Percentiles rank a stretch among this genome's conserved stretches.
Evolutionary conservation across 2,113 vertebrate genomes (phyloP).

Genomic region (cattle (Bos taurus)): ARS-UCD2.0 NC_037339.1:65998001-65998500

Average conservation of each 20-base stretch:
- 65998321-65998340: conserved; percentile 52
- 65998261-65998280: conserved; percentile 24
- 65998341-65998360: conserved; percentile 45
- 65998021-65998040: background rate
- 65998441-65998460: conserved; percentile 26
- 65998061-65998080: background rate
- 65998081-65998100: background rate
- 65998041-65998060: background rate
- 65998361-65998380: conserved; percentile 64
- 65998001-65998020: background rate
- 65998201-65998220: conserved; percentile 13
- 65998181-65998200: conserved; percentile 11
- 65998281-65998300: background rate
- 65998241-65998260: conserved; percentile 50
- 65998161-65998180: conserved; percentile 36
- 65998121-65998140: conserved; percentile 25
- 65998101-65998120: background rate
- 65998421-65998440: background rate
- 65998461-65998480: background rate
- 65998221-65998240: conserved; percentile 44
- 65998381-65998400: conserved; percentile 49
- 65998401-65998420: conserved; percentile 18
- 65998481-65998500: background rate
- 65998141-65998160: background rate
- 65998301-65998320: conserved; percentile 44